Evolutionary conservation across 2,113 vertebrate genomes (phyloP).

Genomic region (Irena cyanogastra): DNA sequence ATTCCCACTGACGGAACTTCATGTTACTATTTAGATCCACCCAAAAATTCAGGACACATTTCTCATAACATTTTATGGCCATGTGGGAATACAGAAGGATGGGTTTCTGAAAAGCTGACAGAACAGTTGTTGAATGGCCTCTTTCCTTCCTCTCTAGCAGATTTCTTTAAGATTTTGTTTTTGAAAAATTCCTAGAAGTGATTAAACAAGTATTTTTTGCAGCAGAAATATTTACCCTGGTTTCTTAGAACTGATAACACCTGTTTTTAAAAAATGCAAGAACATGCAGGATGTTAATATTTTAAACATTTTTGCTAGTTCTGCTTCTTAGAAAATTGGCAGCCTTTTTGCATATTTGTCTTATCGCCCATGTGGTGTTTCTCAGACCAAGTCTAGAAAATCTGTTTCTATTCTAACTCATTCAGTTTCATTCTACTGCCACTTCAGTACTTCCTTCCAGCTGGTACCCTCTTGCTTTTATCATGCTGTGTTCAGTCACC

Average conservation of each 20-base stretch:
- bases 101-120: neutral
- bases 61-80: neutral
- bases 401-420: neutral
- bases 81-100: neutral
- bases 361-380: neutral
- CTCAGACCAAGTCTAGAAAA: neutral
- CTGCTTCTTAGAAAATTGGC: neutral
- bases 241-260: neutral
- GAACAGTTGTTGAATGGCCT: neutral
- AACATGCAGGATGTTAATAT: neutral
- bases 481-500: neutral
- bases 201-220: neutral
- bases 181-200: neutral
- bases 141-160: neutral
- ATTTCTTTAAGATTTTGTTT: neutral
- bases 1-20: neutral
- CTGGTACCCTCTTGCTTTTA: neutral
- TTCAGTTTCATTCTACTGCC: neutral
- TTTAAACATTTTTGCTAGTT: neutral
- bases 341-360: neutral
- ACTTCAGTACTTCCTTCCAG: neutral
- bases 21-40: neutral
- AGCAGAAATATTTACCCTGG: neutral
- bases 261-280: neutral
- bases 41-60: neutral